Conservation (phyloP, 2,113 vertebrate genomes). For the Sinocyclocheilus grahami region DNA sequence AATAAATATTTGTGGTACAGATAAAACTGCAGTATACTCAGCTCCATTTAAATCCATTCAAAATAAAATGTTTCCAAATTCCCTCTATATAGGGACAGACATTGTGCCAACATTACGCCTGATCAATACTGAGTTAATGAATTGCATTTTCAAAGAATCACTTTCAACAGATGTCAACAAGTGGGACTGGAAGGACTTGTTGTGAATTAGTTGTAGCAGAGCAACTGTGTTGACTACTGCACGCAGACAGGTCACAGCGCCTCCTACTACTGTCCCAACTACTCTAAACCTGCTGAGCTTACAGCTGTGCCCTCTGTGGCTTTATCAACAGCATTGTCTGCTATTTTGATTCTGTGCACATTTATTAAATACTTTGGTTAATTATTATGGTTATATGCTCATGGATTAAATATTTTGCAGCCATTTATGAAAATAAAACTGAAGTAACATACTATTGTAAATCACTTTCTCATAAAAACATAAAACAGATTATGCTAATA, state of each 20-base stretch:
- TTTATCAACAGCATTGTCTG: conserved; percentile 39
- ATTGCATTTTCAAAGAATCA: background rate
- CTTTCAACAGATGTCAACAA: background rate
- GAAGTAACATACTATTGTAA: too few species aligned
- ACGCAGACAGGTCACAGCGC: background rate
- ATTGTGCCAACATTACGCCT: background rate
- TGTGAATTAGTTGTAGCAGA: conserved; percentile 2
- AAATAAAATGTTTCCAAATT: background rate
- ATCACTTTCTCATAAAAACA: too few species aligned
- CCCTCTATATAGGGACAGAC: background rate
- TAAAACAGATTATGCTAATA: background rate
- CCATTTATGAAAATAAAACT: too few species aligned
- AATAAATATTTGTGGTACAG: background rate
- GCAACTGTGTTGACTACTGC: background rate
- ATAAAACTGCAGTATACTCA: background rate
- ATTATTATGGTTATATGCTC: too few species aligned
- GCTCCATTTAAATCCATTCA: background rate
- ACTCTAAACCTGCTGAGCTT: conserved; percentile 32
- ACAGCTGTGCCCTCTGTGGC: conserved; percentile 12
- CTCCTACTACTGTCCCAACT: background rate
- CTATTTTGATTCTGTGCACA: too few species aligned
- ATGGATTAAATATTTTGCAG: too few species aligned
- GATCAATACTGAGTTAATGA: background rate
- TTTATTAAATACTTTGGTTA: too few species aligned
- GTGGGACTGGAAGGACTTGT: conserved; percentile 10